Percentiles rank a stretch among this genome's conserved stretches.
These are phyloP conservation scores for Micromys minutus DNA, from an alignment of 2,113 vertebrate genomes.

Conservation along the genomic window DNA sequence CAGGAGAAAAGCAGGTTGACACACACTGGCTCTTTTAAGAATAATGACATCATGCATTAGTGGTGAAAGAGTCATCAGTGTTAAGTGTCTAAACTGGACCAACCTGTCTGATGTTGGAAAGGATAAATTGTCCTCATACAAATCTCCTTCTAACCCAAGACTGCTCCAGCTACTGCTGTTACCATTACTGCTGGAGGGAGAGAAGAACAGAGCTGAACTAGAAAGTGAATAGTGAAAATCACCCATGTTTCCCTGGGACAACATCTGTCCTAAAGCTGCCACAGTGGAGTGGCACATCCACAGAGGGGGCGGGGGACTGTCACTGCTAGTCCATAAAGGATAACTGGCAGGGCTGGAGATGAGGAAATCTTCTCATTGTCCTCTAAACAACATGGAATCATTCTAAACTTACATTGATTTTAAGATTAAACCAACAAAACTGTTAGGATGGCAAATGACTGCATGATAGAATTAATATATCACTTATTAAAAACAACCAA, in stretches of 20 bases:
- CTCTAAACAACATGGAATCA: slow-evolving; percentile 23
- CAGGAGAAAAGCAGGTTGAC: slow-evolving; percentile 76
- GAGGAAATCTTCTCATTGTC: neutral
- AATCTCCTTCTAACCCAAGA: slow-evolving; percentile 99
- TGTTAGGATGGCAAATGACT: slow-evolving; percentile 48
- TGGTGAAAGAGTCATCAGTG: slow-evolving; percentile 84
- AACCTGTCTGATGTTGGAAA: slow-evolving; percentile 99
- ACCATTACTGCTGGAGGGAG: slow-evolving; percentile 97
- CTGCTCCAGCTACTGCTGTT: slow-evolving; percentile 99
- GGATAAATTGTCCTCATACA: slow-evolving; percentile 97
- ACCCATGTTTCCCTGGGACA: slow-evolving; percentile 74
- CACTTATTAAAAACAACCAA: slow-evolving; percentile 36
- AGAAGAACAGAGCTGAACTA: slow-evolving; percentile 90
- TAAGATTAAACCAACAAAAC: neutral
- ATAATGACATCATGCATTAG: slow-evolving; percentile 90
- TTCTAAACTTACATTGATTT: slow-evolving; percentile 24
- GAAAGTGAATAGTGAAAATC: slow-evolving; percentile 81
- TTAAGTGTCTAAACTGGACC: slow-evolving; percentile 87
- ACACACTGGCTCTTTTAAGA: slow-evolving; percentile 80
- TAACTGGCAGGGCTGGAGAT: neutral
- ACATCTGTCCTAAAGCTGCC: slow-evolving; percentile 65
- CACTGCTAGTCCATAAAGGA: neutral
- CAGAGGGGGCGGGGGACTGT: neutral
- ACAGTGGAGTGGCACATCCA: neutral
- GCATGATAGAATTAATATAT: neutral